These are phyloP conservation scores for Gephyroberyx darwinii DNA, from an alignment of 2,797 vertebrate species.

Conservation along the genomic window DNA sequence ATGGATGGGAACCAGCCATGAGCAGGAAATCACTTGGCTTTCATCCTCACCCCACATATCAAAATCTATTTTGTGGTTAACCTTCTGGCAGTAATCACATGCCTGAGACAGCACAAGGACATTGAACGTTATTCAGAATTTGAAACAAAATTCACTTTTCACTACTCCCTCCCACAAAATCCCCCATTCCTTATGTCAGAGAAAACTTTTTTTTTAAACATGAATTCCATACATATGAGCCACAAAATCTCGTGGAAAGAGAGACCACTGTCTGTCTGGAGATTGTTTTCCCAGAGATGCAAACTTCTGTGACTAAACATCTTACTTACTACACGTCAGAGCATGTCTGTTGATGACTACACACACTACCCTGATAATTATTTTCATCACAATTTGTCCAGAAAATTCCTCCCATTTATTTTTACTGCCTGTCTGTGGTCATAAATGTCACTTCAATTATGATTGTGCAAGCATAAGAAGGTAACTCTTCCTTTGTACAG, in stretches of 20 bases:
- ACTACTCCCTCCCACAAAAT: constrained; percentile 22
- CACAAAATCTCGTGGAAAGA: constrained; percentile 15
- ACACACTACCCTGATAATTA: constrained; percentile 22
- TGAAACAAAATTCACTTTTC: constrained; percentile 34
- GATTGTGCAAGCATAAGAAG: constrained; percentile 21
- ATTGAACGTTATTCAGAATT: constrained; percentile 7
- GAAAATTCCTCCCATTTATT: constrained; percentile 27
- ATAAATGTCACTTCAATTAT: constrained; percentile 1
- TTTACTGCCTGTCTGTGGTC: constrained; percentile 22
- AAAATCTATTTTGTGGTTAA: constrained; percentile 49
- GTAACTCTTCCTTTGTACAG: constrained; percentile 23
- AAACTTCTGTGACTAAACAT: constrained; percentile 59
- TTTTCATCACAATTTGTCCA: constrained; percentile 52
- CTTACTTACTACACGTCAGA: constrained; percentile 31
- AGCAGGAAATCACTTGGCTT: constrained; percentile 64
- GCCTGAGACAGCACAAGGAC: constrained; percentile 8
- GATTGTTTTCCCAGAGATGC: constrained; percentile 24
- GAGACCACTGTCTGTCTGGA: background rate
- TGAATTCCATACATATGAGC: constrained; percentile 40
- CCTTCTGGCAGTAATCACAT: constrained; percentile 33
- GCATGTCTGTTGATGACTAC: constrained; percentile 25
- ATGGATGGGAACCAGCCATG: constrained; percentile 15
- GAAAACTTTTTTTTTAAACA: constrained; percentile 8
- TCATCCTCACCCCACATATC: constrained; percentile 24
- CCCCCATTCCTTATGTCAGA: background rate